Percentiles rank a stretch among this genome's conserved stretches.
Evolutionary conservation across 1,140 invertebrate species (phyloP).

Genomic region (Drosophila takahashii): DNA sequence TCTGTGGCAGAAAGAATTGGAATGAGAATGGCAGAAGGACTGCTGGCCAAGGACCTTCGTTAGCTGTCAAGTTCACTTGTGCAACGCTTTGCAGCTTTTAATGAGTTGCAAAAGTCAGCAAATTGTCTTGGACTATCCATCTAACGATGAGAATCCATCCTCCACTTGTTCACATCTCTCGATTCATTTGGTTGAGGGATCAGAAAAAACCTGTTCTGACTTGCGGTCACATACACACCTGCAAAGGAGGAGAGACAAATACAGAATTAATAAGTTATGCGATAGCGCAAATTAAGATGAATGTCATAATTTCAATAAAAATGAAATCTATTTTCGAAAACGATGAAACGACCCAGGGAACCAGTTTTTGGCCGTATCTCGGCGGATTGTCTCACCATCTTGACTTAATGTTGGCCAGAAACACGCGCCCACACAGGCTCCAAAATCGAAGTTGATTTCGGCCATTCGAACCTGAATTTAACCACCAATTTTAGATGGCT

Average conservation of each 20-base stretch:
- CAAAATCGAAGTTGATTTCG: conserved; percentile 1
- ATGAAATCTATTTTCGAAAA: conserved; percentile 72
- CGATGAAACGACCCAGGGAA: conserved; percentile 27
- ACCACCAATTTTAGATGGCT: conserved; percentile 53
- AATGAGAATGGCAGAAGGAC: conserved; percentile 11
- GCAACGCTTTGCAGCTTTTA: conserved; percentile 56
- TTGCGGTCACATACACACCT: conserved; percentile 58
- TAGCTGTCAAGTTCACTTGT: conserved; percentile 57
- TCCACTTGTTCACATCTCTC: neutral
- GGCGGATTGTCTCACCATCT: conserved; percentile 40
- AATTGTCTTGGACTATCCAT: conserved; percentile 26
- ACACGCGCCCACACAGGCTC: conserved; percentile 52
- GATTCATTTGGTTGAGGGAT: conserved; percentile 11
- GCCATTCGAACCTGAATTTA: neutral
- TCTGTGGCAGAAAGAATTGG: neutral
- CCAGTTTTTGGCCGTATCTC: conserved; percentile 29
- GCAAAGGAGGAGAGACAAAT: conserved; percentile 48
- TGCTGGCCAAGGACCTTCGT: conserved; percentile 39
- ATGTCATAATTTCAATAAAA: conserved; percentile 83
- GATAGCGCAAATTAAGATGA: conserved; percentile 79
- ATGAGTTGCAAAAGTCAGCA: conserved; percentile 61
- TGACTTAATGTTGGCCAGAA: conserved; percentile 44
- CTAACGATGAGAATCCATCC: conserved; percentile 44
- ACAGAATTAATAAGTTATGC: conserved; percentile 76
- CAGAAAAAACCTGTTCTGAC: conserved; percentile 51